Evolutionary conservation across 2,797 vertebrate genomes (phyloP), one percentile per base, ranked within the genome.

Genomic region (Sphaeramia orbicularis): DNA sequence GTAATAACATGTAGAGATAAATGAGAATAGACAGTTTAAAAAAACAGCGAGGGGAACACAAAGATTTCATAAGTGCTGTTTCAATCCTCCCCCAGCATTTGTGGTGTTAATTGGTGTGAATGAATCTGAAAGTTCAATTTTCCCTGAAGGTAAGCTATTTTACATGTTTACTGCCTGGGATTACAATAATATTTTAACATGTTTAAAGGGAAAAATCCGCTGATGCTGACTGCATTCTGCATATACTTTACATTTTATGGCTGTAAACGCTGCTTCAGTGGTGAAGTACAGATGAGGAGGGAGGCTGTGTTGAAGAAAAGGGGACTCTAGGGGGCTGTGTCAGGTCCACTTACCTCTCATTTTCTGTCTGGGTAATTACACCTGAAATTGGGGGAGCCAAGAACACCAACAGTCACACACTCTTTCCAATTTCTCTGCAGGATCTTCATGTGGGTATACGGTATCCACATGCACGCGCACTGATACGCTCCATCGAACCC

Each of bases 301-400:
- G 14, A 74, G 27, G 64, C 54, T 75, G 65, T 41, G 38, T 52
- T 43, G 40, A 30, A 61, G 53, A 62, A 81, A 78, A 71, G 32
- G 41, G 38, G 70, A 52, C 75, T 71, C 49, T 27, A 49, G 47
- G 70, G 67, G 49, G 44, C 50, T 61, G 54, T 86, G 88, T 88
- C 87, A 38, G 38, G 58, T 85, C 71, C 74, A 78, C 83, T 91
- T 89, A 86, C 81, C 69, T 83, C 78, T 84, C 58, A 50, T 90
- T 84, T 85, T 81, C 64, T 66, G 72, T 79, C 75, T 44, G 65
- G 78, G 90, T 91, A 89, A 92, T 92, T 93, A 91, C 89, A 89
- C 79, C 80, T 88, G 88, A 81, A 90, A 90, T 86, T 83, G 90
- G 71, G 62, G 50, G 74, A 71, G 58, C 71, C 55, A 10, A 52